phyloP scores from a whole-genome alignment of 2,113 vertebrate genomes.

The Pardalotus punctatus region DNA sequence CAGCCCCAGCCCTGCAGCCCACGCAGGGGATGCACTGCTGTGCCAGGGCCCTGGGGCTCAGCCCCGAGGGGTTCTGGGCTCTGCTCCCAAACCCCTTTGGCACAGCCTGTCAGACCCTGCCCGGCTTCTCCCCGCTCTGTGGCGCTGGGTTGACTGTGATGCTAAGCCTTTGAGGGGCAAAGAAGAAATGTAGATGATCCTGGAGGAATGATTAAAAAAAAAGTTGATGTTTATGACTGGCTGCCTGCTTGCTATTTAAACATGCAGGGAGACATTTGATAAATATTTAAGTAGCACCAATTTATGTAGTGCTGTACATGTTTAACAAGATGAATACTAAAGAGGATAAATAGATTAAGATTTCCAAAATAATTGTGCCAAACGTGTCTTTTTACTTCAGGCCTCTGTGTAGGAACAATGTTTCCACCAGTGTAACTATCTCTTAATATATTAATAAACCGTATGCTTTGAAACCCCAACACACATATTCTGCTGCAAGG shows the following conservation, averaged over 20 bases:
- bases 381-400: not conserved
- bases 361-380: conserved; percentile 15
- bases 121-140: accelerated
- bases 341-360: conserved; percentile 48
- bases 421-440: not conserved
- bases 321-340: conserved; percentile 62
- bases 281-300: conserved; percentile 58
- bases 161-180: not conserved
- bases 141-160: accelerated
- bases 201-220: not conserved
- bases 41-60: not conserved
- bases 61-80: accelerated
- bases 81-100: not conserved
- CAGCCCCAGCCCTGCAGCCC: accelerated
- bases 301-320: conserved; percentile 51
- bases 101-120: not conserved
- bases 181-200: not conserved
- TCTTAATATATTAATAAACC: not conserved
- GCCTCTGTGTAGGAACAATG: not conserved
- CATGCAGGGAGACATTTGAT: conserved; percentile 30
- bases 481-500: not conserved
- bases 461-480: not conserved
- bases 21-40: not conserved
- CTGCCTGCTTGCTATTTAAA: conserved; percentile 26
- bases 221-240: not conserved